Evolutionary conservation across 2,888 invertebrate genomes (phyloP).

Genomic region (Parnassius orleans): DNA sequence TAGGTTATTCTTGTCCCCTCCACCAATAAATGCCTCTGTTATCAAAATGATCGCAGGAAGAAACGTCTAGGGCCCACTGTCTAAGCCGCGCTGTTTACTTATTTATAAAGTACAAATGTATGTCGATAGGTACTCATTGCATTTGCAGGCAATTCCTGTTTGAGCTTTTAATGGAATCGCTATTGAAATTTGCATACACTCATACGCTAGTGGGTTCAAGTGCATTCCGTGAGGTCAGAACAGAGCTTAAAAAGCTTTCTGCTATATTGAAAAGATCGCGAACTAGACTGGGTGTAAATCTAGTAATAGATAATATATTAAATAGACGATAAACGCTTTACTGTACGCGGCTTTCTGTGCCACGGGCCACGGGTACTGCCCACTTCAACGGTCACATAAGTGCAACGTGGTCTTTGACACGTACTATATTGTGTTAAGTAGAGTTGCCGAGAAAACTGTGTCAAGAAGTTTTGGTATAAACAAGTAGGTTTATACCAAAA

Average conservation of each 20-base stretch:
- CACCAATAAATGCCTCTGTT: conserved; percentile 35
- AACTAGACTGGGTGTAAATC: neutral
- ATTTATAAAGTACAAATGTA: too few species aligned
- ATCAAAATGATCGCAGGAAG: conserved; percentile 29
- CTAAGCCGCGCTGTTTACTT: conserved; percentile 4
- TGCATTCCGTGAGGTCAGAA: conserved; percentile 24
- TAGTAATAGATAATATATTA: conserved; percentile 9
- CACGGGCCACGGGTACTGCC: conserved; percentile 7
- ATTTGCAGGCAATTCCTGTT: conserved; percentile 23
- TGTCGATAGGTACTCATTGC: too few species aligned
- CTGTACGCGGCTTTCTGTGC: conserved; percentile 20
- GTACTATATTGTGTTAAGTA: neutral
- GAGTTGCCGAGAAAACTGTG: neutral
- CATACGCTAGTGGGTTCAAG: conserved; percentile 22
- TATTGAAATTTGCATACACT: conserved; percentile 25
- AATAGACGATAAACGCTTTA: conserved; percentile 16
- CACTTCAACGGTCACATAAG: conserved; percentile 19
- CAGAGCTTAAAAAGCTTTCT: conserved; percentile 12
- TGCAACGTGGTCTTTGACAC: conserved; percentile 15
- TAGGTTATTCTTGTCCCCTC: conserved; percentile 39
- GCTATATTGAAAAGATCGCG: neutral
- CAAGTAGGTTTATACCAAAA: too few species aligned
- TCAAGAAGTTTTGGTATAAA: too few species aligned
- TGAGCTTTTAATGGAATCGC: conserved; percentile 24
- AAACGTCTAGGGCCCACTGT: conserved; percentile 3